Base-by-base conservation (phyloP, 2,113 vertebrate species). In the Neotoma lepida region DNA sequence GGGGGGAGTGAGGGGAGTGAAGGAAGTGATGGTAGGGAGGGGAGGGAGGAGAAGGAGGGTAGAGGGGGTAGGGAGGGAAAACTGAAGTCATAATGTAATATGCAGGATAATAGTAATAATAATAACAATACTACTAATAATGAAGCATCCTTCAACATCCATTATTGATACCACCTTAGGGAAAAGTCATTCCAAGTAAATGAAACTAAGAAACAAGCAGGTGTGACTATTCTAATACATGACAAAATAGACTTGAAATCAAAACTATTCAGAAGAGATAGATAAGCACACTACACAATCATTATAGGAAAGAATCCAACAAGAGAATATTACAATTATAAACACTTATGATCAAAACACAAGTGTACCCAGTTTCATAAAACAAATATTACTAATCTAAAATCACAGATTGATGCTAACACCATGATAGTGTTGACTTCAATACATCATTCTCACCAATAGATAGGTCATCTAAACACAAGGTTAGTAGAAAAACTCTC, bases 81-180 rank as follows among this genome's bases (percentile, higher is more conserved):
- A 35, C 33, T 68, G 14, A 4, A 68, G 13, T 35, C 64, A 68
- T 68, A 5, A 68, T 35, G 14, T 68, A 68, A 68, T 35, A 68
- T 68, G 33, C 13, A 68, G 33, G 33, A 35, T 0, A 6, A 68
- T 35, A 30, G 33, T 66, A 13, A 66, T 15, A 6, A 33, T 66
- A 6, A 66, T 14, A 2, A 63, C 26, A 1, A 28, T 4, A 1
- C 28, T 4, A 4, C 3, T 28, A 1, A 63, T 30, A 0, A 63
- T 26, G 3, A 63, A 61, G 0, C 10, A 64, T 30, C 63, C 6
- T 30, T 49, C 74, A 77, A 33, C 28, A 49, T 18, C 1, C 30
- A 17, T 77, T 14, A 77, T 3, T 49, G 74, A 49, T 2, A 77
- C 28, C 26, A 9, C 44, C 2, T 46, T 76, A 49, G 41, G 13